A percentile compares a stretch with the other conserved stretches of the same genome.
These are phyloP conservation scores for Ferrisia virgata DNA, from an alignment of 2,888 invertebrate species.

Conservation along the genomic window DNA sequence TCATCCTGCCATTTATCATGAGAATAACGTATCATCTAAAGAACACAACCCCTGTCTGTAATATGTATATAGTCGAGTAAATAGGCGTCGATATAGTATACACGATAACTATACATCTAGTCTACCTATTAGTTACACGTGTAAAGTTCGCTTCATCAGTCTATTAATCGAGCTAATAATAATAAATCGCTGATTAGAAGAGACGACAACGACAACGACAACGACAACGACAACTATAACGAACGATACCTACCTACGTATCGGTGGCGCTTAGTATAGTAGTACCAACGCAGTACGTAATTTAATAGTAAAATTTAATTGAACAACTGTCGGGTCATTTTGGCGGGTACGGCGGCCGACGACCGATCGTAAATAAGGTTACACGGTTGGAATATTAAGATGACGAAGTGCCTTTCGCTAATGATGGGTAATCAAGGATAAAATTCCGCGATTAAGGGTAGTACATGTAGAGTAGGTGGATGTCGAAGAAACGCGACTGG, in stretches of 20 bases:
- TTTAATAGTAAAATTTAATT: slow-evolving; percentile 36
- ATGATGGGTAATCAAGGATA: slow-evolving; percentile 45
- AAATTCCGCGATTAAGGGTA: slow-evolving; percentile 46
- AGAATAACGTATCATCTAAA: too few relatives aligned
- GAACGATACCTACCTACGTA: too few relatives aligned
- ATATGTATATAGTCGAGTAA: not conserved
- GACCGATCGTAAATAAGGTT: slow-evolving; percentile 33
- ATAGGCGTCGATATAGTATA: not conserved
- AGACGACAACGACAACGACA: not conserved
- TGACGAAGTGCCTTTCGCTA: slow-evolving; percentile 44
- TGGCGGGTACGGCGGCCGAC: too few relatives aligned
- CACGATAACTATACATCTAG: not conserved
- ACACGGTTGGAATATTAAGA: slow-evolving; percentile 44
- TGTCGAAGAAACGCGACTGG: not conserved
- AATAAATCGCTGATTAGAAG: slow-evolving; percentile 22
- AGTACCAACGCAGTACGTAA: not conserved
- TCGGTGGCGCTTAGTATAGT: not conserved
- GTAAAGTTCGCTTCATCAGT: not conserved
- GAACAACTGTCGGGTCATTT: slow-evolving; percentile 42
- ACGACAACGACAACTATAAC: too few relatives aligned
- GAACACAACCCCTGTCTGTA: too few relatives aligned
- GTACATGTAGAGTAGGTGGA: not conserved
- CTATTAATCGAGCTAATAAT: slow-evolving; percentile 28
- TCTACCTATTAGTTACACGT: too few relatives aligned
- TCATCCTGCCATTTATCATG: too few relatives aligned